Evolutionary conservation across 2,113 vertebrate genomes (phyloP).

Genomic region (Sinocyclocheilus maitianheensis): DNA sequence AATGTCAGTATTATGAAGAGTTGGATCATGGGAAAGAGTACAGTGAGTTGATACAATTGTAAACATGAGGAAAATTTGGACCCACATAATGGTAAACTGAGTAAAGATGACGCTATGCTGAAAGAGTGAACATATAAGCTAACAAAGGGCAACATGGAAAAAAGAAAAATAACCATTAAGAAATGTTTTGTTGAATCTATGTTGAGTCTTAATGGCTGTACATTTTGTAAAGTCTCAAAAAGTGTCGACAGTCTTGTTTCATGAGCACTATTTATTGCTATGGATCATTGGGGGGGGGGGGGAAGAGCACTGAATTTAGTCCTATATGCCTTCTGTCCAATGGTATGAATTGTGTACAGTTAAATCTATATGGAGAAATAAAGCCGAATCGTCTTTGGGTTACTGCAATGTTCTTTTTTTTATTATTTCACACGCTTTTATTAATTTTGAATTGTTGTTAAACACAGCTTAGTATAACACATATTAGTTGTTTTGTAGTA

Average conservation of each 20-base stretch:
- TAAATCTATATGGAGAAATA: slow-evolving; percentile 85
- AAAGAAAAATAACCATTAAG: not conserved
- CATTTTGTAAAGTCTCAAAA: slow-evolving; percentile 95
- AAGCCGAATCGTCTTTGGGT: slow-evolving; percentile 86
- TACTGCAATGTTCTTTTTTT: slow-evolving; percentile 46
- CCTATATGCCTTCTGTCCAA: slow-evolving; percentile 87
- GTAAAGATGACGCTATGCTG: not conserved
- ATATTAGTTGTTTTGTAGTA: not conserved
- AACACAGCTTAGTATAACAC: not conserved
- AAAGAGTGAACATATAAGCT: slow-evolving; percentile 7
- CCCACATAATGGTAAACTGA: not conserved
- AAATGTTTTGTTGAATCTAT: slow-evolving; percentile 8
- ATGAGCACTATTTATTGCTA: slow-evolving; percentile 88
- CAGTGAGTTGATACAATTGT: slow-evolving; percentile 8
- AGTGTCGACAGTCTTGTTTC: slow-evolving; percentile 83
- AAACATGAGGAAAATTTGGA: not conserved
- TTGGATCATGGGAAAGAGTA: slow-evolving; percentile 41
- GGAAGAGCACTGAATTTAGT: slow-evolving; percentile 82
- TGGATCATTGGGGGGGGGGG: slow-evolving; percentile 76
- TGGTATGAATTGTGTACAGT: slow-evolving; percentile 90
- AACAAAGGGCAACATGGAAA: slow-evolving; percentile 25
- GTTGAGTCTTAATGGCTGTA: slow-evolving; percentile 84
- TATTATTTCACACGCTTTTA: not conserved
- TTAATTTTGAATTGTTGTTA: not conserved
- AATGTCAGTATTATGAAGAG: slow-evolving; percentile 60